Conservation (phyloP, 2,797 vertebrate genomes). For the Pachyuromys duprasi region DNA sequence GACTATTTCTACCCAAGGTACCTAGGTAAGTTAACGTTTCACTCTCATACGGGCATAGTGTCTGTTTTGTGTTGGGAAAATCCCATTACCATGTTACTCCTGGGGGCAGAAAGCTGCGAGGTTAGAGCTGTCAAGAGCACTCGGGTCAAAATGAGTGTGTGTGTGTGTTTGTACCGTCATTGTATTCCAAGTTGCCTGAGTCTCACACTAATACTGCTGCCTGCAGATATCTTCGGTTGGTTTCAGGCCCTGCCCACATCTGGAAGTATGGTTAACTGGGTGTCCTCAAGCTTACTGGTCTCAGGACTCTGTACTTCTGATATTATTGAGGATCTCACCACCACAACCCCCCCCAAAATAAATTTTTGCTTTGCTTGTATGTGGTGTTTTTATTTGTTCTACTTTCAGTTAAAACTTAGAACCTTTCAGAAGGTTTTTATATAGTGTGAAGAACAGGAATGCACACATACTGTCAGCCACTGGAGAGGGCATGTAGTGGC, state of each 20-base stretch:
- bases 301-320: neutral
- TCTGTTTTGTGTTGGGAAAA: neutral
- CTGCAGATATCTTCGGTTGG: neutral
- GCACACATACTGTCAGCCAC: neutral
- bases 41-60: neutral
- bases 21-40: conserved; percentile 91
- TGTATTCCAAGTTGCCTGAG: rapidly evolving
- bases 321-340: neutral
- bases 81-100: rapidly evolving
- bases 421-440: neutral
- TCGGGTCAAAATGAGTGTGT: neutral
- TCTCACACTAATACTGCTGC: rapidly evolving
- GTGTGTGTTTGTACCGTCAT: rapidly evolving
- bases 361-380: neutral
- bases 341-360: too few species aligned
- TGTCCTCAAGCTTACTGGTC: neutral
- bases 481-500: neutral
- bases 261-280: neutral
- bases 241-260: too few species aligned
- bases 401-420: neutral
- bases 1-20: conserved; percentile 98
- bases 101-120: neutral
- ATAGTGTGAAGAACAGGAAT: neutral
- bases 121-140: neutral
- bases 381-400: neutral